phyloP scores from a whole-genome alignment of 2,888 invertebrate species.

The Chalcosyrphus nemorum region DNA sequence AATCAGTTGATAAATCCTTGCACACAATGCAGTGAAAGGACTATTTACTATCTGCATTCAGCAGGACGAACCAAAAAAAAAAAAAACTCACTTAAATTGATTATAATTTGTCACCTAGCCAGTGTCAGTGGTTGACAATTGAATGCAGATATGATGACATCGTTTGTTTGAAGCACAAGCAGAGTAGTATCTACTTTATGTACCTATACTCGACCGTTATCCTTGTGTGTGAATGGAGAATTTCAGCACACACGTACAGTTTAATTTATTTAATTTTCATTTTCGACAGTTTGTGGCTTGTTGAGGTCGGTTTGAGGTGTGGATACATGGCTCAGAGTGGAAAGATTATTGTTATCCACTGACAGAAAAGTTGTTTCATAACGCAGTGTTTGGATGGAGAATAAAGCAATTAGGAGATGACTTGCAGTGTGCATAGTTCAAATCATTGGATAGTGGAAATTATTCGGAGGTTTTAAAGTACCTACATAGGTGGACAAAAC shows the following conservation, averaged over 20 bases:
- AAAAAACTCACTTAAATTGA: slow-evolving; percentile 62
- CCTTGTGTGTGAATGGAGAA: not conserved
- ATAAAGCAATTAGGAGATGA: not conserved
- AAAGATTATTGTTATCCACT: not conserved
- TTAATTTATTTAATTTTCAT: not conserved
- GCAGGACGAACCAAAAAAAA: slow-evolving; percentile 2
- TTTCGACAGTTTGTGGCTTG: not conserved
- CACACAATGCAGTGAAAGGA: slow-evolving; percentile 36
- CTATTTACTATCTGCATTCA: slow-evolving; percentile 60
- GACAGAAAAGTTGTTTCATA: not conserved
- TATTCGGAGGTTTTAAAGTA: too few species aligned
- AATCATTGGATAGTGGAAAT: too few species aligned
- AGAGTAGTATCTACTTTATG: too few species aligned
- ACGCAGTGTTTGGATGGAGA: not conserved
- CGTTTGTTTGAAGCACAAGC: slow-evolving; percentile 40
- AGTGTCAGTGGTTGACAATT: slow-evolving; percentile 64
- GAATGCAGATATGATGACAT: slow-evolving; percentile 69
- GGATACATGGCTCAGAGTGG: not conserved
- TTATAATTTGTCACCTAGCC: slow-evolving; percentile 70
- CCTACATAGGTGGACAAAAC: too few species aligned
- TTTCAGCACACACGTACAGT: not conserved
- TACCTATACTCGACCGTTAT: too few species aligned
- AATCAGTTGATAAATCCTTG: slow-evolving; percentile 66
- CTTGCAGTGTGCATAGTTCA: too few species aligned
- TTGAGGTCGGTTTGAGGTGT: slow-evolving; percentile 10